Base-by-base conservation (phyloP, 2,113 vertebrate genomes). In the Gobiocypris rarus region DNA sequence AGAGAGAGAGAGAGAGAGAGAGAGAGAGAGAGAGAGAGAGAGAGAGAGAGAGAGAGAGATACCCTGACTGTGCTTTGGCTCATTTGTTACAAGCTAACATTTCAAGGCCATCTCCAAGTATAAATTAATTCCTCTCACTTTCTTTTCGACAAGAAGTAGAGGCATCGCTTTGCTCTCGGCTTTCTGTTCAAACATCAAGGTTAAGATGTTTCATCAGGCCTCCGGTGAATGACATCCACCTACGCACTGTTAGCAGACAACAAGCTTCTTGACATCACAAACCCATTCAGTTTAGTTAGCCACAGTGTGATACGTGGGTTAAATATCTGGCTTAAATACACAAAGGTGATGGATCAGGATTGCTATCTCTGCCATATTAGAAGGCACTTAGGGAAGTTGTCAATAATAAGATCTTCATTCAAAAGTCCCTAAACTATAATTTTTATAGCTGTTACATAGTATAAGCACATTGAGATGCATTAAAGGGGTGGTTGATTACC, bases 101-200 rank as follows among this genome's bases (percentile, higher is more conserved):
- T 22, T 77, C 75, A 77, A 58, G 52, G 75, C 22, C 52, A 24
- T 76, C 43, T 75, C 38, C 17, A 14, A 26, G 24, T 48, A 50
- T 45, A 71, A 45, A 58, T 59, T 24, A 74, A 70, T 48, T 48
- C 41, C 54, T 38, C 58, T 83, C 71, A 50, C 71, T 75, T 63
- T 61, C 54, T 59, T 11, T 83, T 74, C 81, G 45, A 15, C 22
- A 41, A 26, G 34, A n/a, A 83, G 82, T 63, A 24, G 26, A 28
- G 28, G 17, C 59, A 45, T 75, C 15, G 41, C 45, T 83, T 45
- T 75, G 71, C 58, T 38, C 31, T n/a, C 75, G 9, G 50, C 75
- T 75, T 83, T 75, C 71, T 63, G 71, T 74, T 28, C 11, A 48
- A 59, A 75, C 56, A 11, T 75, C 70, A 75, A 48, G 82, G 82